Conservation (phyloP, 2,888 invertebrate species). For the Dioctria rufipes region DNA sequence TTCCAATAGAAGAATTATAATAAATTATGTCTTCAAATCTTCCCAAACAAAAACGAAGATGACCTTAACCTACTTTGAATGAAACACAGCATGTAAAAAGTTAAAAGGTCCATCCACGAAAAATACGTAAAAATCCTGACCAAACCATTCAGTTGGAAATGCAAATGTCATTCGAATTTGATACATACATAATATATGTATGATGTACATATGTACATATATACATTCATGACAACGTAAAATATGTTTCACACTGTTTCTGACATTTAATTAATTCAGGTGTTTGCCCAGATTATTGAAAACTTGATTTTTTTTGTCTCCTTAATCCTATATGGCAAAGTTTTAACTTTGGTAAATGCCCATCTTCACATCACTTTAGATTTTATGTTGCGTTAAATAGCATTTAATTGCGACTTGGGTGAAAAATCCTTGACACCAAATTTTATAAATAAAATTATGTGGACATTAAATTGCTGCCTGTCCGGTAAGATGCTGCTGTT, state of each 20-base stretch:
- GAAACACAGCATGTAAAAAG: no score
- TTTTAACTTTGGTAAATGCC: constrained; percentile 2
- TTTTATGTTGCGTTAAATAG: constrained; percentile 20
- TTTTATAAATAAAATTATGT: constrained; percentile 29
- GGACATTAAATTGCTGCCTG: constrained; percentile 22
- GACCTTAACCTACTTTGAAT: constrained; percentile 16
- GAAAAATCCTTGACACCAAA: constrained; percentile 42
- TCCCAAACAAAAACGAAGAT: not conserved
- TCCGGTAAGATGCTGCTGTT: constrained; percentile 13
- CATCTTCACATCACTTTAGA: constrained; percentile 15
- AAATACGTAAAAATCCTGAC: not conserved
- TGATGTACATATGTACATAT: no score
- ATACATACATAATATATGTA: no score
- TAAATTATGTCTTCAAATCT: no score
- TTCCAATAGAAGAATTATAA: no score
- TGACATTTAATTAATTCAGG: not conserved
- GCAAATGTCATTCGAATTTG: not conserved
- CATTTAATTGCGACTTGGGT: constrained; percentile 30
- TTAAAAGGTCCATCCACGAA: not conserved
- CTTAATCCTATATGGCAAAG: not conserved
- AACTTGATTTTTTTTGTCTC: not conserved
- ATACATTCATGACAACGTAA: no score
- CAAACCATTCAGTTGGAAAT: not conserved
- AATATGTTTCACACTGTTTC: no score
- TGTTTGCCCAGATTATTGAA: not conserved